phyloP scores from a whole-genome alignment of 1,140 invertebrate genomes.

The Pentalonia nigronervosa region DNA sequence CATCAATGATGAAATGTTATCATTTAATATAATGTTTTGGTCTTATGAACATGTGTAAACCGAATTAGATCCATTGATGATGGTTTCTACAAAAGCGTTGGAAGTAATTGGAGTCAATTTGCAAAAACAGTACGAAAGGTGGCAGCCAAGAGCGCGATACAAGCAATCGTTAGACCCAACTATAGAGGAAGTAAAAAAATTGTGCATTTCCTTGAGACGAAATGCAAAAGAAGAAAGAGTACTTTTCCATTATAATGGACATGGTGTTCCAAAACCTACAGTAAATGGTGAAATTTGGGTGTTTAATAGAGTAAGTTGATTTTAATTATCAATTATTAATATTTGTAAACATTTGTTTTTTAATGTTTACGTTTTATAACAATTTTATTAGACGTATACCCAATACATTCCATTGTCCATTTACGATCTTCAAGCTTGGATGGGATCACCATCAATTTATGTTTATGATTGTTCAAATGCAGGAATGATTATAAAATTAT shows the following conservation, averaged over 20 bases:
- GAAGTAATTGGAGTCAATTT: conserved; percentile 90
- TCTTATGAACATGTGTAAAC: background rate
- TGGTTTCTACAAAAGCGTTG: conserved; percentile 91
- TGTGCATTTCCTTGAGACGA: conserved; percentile 91
- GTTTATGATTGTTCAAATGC: conserved; percentile 99
- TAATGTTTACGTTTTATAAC: conserved; percentile 44
- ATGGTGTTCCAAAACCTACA: conserved; percentile 98
- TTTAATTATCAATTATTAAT: conserved; percentile 26
- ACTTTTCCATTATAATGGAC: conserved; percentile 99
- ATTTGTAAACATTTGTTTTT: background rate
- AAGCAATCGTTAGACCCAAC: conserved; percentile 97
- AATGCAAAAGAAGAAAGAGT: conserved; percentile 99
- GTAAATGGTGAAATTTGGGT: conserved; percentile 99
- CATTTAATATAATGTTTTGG: background rate
- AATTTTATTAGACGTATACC: conserved; percentile 83
- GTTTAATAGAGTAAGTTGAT: conserved; percentile 85
- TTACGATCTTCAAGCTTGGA: conserved; percentile 98
- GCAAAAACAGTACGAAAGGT: conserved; percentile 96
- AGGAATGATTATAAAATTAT: conserved; percentile 92
- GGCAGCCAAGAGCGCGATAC: conserved; percentile 96
- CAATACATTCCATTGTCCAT: conserved; percentile 99
- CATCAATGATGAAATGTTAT: background rate
- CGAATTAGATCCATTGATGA: conserved; percentile 76
- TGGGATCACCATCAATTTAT: conserved; percentile 98
- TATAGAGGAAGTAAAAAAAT: conserved; percentile 96